These are phyloP conservation scores for Lamproptera curius DNA, from an alignment of 2,888 invertebrate genomes.

Conservation along the genomic window DNA sequence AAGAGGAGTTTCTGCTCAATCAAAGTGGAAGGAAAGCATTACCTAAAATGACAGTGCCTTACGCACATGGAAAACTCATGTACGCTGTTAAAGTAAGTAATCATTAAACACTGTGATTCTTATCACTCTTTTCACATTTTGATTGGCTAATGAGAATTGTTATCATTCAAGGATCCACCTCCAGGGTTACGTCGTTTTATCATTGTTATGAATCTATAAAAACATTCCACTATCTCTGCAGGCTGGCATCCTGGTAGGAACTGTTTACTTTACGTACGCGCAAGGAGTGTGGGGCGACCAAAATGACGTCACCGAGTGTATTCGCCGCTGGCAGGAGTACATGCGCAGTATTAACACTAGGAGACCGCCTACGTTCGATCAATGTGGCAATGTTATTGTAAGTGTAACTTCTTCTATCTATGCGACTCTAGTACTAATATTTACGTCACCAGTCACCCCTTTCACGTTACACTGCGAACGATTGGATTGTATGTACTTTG, in stretches of 20 bases:
- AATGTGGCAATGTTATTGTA: constrained; percentile 62
- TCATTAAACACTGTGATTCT: constrained; percentile 11
- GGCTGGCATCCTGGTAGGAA: constrained; percentile 67
- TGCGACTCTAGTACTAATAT: constrained; percentile 15
- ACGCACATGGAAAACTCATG: constrained; percentile 62
- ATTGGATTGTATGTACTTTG: too few species aligned
- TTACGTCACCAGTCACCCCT: constrained; percentile 2
- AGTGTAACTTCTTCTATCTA: constrained; percentile 33
- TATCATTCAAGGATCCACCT: too few species aligned
- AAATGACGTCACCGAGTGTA: constrained; percentile 60
- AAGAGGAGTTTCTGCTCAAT: constrained; percentile 52
- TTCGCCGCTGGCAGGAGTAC: constrained; percentile 66
- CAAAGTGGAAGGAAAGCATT: constrained; percentile 40
- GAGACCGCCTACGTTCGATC: constrained; percentile 60
- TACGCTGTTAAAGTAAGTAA: constrained; percentile 63
- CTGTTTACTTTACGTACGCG: constrained; percentile 64
- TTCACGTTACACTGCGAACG: neutral
- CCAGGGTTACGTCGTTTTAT: constrained; percentile 43
- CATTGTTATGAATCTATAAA: constrained; percentile 8
- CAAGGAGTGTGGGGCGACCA: constrained; percentile 73
- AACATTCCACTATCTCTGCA: constrained; percentile 28
- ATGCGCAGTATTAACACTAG: constrained; percentile 60
- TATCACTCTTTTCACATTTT: too few species aligned
- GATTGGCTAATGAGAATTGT: constrained; percentile 8
- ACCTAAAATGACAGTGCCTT: constrained; percentile 37